phyloP scores from a whole-genome alignment of 1,140 invertebrate species.

The Pachyrhynchus sulphureomaculatus region DNA sequence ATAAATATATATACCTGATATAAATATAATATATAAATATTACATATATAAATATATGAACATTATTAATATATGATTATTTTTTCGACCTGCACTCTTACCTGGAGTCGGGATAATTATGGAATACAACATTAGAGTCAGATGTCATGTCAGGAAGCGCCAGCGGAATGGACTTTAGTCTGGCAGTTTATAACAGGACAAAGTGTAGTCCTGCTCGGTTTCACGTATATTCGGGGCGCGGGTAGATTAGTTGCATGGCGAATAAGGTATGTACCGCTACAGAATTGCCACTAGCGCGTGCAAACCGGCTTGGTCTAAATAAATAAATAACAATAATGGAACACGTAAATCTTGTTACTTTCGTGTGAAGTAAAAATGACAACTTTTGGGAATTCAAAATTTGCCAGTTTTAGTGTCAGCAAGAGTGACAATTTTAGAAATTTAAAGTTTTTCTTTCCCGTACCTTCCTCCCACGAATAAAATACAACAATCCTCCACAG shows the following conservation, averaged over 20 bases:
- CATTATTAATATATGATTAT: too few species aligned
- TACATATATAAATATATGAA: too few species aligned
- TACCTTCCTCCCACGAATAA: slow-evolving; percentile 85
- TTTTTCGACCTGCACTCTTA: too few species aligned
- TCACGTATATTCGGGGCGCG: slow-evolving; percentile 56
- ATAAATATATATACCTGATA: too few species aligned
- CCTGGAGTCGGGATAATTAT: slow-evolving; percentile 68
- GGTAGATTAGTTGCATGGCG: slow-evolving; percentile 69
- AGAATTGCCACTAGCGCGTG: slow-evolving; percentile 91
- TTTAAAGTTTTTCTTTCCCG: too few species aligned
- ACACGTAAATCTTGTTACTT: too few species aligned
- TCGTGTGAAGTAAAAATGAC: too few species aligned
- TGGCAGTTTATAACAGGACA: slow-evolving; percentile 56
- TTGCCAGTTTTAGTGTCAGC: too few species aligned
- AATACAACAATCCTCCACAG: slow-evolving; percentile 66
- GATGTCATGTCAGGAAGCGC: slow-evolving; percentile 81
- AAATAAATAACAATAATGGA: too few species aligned
- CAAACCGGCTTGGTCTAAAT: slow-evolving; percentile 88
- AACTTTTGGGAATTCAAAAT: too few species aligned
- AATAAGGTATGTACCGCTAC: slow-evolving; percentile 77
- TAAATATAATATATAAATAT: too few species aligned
- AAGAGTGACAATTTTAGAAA: too few species aligned
- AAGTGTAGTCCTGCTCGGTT: slow-evolving; percentile 61
- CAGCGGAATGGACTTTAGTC: slow-evolving; percentile 58
- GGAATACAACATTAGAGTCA: slow-evolving; percentile 68